These are phyloP conservation scores for Tanypteryx hageni DNA, from an alignment of 2,888 invertebrate genomes.

Conservation along the genomic window DNA sequence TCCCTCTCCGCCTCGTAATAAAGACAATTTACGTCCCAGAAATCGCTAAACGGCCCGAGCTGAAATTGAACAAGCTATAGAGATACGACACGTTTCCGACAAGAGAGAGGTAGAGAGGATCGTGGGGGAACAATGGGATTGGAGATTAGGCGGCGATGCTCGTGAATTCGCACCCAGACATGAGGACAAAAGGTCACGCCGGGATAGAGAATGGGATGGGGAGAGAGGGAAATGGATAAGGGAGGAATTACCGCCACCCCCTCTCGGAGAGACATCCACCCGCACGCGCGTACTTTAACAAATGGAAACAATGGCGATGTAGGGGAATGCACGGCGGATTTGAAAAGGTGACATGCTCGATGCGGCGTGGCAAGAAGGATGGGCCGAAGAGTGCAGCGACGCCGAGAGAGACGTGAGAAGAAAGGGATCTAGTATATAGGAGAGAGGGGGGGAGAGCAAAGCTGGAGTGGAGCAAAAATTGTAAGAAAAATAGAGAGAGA, in stretches of 20 bases:
- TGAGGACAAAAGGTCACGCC: conserved; percentile 17
- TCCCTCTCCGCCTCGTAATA: background rate
- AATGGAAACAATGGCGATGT: background rate
- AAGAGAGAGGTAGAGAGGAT: background rate
- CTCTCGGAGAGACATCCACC: background rate
- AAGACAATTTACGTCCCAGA: conserved; percentile 4
- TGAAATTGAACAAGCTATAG: background rate
- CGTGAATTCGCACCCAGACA: conserved; percentile 21
- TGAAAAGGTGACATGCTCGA: background rate
- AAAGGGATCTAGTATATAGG: background rate
- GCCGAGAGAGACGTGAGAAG: background rate
- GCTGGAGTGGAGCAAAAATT: background rate
- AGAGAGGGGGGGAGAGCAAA: background rate
- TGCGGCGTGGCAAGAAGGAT: background rate
- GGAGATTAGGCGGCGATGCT: conserved; percentile 8
- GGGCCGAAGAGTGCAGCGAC: background rate
- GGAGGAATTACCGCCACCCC: background rate
- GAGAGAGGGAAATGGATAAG: background rate
- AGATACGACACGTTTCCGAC: conserved; percentile 19
- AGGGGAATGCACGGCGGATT: background rate
- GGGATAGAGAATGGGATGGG: background rate
- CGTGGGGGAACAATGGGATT: background rate
- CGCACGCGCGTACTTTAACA: background rate
- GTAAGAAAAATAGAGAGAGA: background rate
- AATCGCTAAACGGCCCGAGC: conserved; percentile 3